These are phyloP conservation scores for Naja naja DNA, from an alignment of 2,113 vertebrate species.

Conservation along the genomic window DNA sequence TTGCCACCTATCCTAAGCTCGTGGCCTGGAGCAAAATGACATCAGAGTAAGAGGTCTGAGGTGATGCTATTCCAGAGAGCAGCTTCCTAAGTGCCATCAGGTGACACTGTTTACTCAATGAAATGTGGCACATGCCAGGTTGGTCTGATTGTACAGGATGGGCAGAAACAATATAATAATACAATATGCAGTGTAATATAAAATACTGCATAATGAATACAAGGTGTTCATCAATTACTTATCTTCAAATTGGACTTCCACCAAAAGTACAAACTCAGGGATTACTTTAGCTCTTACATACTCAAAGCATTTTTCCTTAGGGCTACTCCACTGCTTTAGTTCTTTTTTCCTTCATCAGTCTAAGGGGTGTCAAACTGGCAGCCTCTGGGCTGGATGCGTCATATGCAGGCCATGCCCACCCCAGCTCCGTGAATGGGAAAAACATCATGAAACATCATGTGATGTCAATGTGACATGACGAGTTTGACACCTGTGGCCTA, in stretches of 20 bases:
- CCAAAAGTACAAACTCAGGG: not conserved
- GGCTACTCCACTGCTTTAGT: not conserved
- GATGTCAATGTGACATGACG: no score
- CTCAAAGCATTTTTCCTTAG: not conserved
- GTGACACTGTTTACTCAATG: not conserved
- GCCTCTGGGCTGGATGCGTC: no score
- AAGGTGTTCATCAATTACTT: not conserved
- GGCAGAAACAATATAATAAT: not conserved
- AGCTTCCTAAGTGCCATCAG: not conserved
- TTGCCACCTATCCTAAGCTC: not conserved
- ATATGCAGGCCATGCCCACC: no score
- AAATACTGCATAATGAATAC: not conserved
- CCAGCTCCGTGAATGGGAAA: no score
- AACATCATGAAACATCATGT: no score
- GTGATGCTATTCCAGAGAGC: not conserved
- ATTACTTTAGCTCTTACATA: not conserved
- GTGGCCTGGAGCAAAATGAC: not conserved
- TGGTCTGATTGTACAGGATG: not conserved
- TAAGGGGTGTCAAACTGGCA: not conserved
- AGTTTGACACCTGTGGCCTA: not conserved
- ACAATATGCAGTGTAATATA: not conserved
- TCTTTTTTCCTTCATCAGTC: not conserved
- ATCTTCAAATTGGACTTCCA: not conserved
- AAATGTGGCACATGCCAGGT: not conserved
- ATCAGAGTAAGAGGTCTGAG: not conserved